Evolutionary conservation across 2,797 vertebrate genomes (phyloP).

Genomic region (Arctocebus calabarensis): DNA sequence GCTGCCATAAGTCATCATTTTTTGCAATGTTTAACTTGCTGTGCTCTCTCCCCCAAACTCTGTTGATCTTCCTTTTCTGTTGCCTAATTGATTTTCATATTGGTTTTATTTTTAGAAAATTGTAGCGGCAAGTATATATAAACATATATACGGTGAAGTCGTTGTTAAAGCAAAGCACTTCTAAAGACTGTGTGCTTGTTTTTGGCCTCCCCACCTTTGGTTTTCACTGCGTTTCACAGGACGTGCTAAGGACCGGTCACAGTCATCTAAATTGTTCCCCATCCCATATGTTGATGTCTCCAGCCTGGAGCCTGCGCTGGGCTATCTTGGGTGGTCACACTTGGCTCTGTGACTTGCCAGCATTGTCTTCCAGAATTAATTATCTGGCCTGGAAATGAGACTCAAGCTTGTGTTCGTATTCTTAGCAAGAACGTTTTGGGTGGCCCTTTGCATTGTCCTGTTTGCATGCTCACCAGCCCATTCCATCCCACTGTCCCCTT

Average conservation of each 20-base stretch:
- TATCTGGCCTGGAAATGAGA: slow-evolving; percentile 36
- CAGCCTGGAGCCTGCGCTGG: background rate
- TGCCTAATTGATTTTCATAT: slow-evolving; percentile 91
- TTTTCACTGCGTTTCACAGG: slow-evolving; percentile 80
- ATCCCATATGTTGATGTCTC: background rate
- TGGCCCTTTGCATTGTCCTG: slow-evolving; percentile 81
- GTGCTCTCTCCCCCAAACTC: slow-evolving; percentile 74
- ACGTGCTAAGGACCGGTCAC: slow-evolving; percentile 54
- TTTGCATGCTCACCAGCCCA: slow-evolving; percentile 76
- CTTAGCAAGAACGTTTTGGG: slow-evolving; percentile 82
- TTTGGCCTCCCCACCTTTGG: slow-evolving; percentile 79
- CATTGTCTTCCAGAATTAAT: background rate
- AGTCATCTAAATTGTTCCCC: slow-evolving; percentile 87
- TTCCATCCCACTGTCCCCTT: slow-evolving; percentile 15
- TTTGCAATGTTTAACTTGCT: slow-evolving; percentile 74
- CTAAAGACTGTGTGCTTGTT: slow-evolving; percentile 83
- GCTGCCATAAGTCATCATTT: slow-evolving; percentile 29
- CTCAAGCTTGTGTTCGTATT: background rate
- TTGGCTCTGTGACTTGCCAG: slow-evolving; percentile 53
- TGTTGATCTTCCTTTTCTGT: slow-evolving; percentile 80
- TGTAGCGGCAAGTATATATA: slow-evolving; percentile 98
- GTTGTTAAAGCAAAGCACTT: slow-evolving; percentile 81
- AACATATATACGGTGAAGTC: slow-evolving; percentile 83
- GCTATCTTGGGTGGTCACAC: background rate
- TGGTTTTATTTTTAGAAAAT: slow-evolving; percentile 98